Conservation (phyloP, 1,140 invertebrate species). For the Telenomus remus region DNA sequence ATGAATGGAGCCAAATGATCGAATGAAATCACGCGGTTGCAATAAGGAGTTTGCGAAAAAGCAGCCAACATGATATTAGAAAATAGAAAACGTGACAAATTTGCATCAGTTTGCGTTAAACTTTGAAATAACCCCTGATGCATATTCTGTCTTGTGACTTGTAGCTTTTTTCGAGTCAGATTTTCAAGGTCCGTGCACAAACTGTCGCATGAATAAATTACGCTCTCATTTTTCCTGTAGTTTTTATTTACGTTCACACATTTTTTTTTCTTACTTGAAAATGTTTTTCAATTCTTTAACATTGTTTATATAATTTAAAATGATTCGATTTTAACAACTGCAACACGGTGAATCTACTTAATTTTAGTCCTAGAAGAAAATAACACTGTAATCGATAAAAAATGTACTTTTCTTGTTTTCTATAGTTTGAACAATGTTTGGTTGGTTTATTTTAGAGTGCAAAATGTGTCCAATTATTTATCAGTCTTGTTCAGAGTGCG, state of each 20-base stretch:
- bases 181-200: neutral
- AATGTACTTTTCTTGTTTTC: neutral
- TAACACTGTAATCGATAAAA: neutral
- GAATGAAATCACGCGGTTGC: neutral
- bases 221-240: no score
- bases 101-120: slow-evolving; percentile 3
- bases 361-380: no score
- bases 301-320: no score
- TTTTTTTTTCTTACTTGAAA: no score
- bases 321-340: no score
- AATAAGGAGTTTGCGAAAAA: neutral
- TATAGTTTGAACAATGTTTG: neutral
- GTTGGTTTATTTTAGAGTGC: slow-evolving; percentile 21
- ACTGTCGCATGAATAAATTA: neutral
- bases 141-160: neutral
- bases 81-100: neutral
- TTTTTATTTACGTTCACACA: neutral
- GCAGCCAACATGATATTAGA: neutral
- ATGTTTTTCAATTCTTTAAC: no score
- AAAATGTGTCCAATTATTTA: slow-evolving; percentile 31
- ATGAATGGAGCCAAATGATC: slow-evolving; percentile 11
- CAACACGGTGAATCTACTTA: no score
- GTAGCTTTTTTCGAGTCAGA: neutral
- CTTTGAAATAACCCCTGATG: neutral
- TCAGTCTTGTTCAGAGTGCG: slow-evolving; percentile 45